A percentile compares a stretch with the other conserved stretches of the same genome.
Evolutionary conservation across 53 echinoderm and acorn worm species (phyloP).

Genomic region (Patiria pectinifera): DNA sequence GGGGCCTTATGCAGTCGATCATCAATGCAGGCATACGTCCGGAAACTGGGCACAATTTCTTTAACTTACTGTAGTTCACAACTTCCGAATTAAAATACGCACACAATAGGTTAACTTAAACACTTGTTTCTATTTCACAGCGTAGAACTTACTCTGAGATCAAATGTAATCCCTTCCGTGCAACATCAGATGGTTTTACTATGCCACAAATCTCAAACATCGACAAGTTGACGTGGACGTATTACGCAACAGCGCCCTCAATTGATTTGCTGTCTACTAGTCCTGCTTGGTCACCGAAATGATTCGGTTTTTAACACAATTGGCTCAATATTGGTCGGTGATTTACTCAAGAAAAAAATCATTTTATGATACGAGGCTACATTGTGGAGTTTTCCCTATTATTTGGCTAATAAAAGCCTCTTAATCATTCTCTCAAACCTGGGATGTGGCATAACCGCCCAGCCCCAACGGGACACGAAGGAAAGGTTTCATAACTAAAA

Average conservation of each 20-base stretch:
- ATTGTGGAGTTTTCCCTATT: no score
- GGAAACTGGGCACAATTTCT: not conserved
- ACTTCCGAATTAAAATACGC: not conserved
- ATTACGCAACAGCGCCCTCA: not conserved
- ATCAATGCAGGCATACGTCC: not conserved
- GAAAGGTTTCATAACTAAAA: no score
- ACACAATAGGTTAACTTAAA: not conserved
- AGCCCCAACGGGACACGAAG: no score
- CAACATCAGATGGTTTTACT: not conserved
- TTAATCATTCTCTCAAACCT: no score
- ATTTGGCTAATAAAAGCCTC: no score
- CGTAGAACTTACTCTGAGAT: not conserved
- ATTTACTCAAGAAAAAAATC: no score
- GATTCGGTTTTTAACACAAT: no score
- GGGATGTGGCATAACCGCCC: no score
- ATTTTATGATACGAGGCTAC: no score
- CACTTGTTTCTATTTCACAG: not conserved
- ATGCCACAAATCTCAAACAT: not conserved
- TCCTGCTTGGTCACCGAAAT: no score
- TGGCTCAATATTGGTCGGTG: no score
- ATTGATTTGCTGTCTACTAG: not conserved
- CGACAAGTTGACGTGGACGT: not conserved
- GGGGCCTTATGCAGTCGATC: no score
- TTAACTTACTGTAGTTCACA: not conserved
- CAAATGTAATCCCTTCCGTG: not conserved